Evolutionary conservation across 2,797 vertebrate genomes (phyloP).

Genomic region (Lepidocolaptes lacrymiger): DNA sequence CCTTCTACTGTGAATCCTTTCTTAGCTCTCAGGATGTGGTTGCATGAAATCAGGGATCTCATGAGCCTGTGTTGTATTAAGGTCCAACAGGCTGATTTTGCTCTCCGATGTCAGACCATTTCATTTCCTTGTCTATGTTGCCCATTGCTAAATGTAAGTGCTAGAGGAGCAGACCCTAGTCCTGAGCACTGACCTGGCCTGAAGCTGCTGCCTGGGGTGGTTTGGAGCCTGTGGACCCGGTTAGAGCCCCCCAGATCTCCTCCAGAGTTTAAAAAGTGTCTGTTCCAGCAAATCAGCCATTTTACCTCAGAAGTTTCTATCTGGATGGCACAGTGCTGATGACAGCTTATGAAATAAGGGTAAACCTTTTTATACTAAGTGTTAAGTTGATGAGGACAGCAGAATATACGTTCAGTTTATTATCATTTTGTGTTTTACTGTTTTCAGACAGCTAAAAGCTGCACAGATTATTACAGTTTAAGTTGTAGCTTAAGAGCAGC

Average conservation of each 20-base stretch:
- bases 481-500: constrained; percentile 22
- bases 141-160: accelerated
- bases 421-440: not conserved
- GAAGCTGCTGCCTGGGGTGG: not conserved
- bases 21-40: not conserved
- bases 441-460: not conserved
- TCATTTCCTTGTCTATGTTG: not conserved
- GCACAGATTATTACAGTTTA: not conserved
- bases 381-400: constrained; percentile 22
- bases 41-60: not conserved
- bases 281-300: not conserved
- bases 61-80: not conserved
- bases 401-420: not conserved
- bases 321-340: not conserved
- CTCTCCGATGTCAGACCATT: not conserved
- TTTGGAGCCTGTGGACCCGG: not conserved
- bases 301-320: not conserved
- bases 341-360: not conserved
- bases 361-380: not conserved
- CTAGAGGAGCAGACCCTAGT: not conserved
- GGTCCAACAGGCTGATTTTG: not conserved
- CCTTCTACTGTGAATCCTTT: not conserved
- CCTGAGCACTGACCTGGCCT: not conserved
- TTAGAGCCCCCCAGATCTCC: not conserved
- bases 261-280: not conserved